Evolutionary conservation across 2,888 invertebrate species (phyloP).

Genomic region (Oscheius sp.): DNA sequence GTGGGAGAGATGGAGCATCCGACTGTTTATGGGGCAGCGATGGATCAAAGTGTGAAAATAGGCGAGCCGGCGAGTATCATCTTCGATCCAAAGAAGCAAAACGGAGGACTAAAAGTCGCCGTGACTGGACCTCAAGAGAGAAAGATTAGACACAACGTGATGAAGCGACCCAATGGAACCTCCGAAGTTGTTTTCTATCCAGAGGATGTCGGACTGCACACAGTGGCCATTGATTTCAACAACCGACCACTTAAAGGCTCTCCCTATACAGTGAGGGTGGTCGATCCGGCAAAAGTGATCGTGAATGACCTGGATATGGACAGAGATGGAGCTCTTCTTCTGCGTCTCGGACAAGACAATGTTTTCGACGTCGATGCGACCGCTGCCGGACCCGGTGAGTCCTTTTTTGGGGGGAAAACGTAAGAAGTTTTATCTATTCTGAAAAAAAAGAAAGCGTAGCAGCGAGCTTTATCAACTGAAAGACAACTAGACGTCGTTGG

Average conservation of each 20-base stretch:
- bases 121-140: slow-evolving; percentile 52
- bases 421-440: background rate
- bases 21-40: slow-evolving; percentile 73
- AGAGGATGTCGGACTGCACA: slow-evolving; percentile 58
- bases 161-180: slow-evolving; percentile 55
- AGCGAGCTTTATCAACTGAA: too few relatives aligned
- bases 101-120: slow-evolving; percentile 67
- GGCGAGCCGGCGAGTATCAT: slow-evolving; percentile 73
- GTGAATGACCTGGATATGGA: slow-evolving; percentile 56
- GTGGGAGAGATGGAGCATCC: slow-evolving; percentile 66
- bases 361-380: slow-evolving; percentile 68
- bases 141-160: slow-evolving; percentile 62
- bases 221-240: slow-evolving; percentile 67
- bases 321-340: slow-evolving; percentile 60
- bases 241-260: slow-evolving; percentile 75
- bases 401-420: too few relatives aligned
- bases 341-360: slow-evolving; percentile 60
- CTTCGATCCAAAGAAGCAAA: slow-evolving; percentile 72
- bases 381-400: slow-evolving; percentile 68
- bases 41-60: slow-evolving; percentile 70
- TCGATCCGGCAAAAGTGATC: slow-evolving; percentile 66
- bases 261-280: slow-evolving; percentile 63
- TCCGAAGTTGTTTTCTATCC: slow-evolving; percentile 67
- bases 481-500: too few relatives aligned
- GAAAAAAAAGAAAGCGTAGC: too few relatives aligned